Evolutionary conservation across 2,888 invertebrate species (phyloP).

Genomic region (Mimas tiliae): DNA sequence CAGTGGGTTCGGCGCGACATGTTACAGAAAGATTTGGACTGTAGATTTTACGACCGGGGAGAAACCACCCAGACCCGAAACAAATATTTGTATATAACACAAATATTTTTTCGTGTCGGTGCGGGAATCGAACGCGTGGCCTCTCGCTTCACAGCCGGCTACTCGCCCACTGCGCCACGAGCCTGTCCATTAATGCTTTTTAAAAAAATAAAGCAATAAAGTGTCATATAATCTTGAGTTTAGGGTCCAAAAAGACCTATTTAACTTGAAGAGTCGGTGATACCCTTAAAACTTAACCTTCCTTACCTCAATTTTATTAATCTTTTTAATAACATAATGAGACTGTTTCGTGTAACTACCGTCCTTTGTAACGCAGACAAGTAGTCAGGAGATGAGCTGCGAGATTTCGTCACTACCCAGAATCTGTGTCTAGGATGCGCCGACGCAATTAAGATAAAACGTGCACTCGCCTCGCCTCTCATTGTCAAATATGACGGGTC

Average conservation of each 20-base stretch:
- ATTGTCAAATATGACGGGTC: constrained; percentile 37
- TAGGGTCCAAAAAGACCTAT: background rate
- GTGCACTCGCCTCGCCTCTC: constrained; percentile 43
- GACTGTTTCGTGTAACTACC: constrained; percentile 19
- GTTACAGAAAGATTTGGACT: no score
- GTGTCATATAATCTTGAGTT: no score
- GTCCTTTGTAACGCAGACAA: constrained; percentile 36
- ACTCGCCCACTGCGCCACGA: no score
- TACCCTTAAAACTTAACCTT: background rate
- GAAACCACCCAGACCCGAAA: no score
- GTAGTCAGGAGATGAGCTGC: constrained; percentile 36
- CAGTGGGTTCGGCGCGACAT: no score
- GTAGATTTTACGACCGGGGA: no score
- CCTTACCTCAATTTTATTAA: constrained; percentile 3
- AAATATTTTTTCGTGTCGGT: no score
- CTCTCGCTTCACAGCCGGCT: no score
- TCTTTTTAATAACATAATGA: constrained; percentile 14
- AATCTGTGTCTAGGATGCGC: constrained; percentile 57
- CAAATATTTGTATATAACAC: no score
- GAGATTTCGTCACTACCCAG: constrained; percentile 65
- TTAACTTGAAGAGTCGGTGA: background rate
- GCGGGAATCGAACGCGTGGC: no score
- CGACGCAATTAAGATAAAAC: constrained; percentile 58
- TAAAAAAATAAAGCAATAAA: no score
- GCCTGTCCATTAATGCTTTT: no score